Conservation (phyloP, 2,888 invertebrate genomes). For the Spialia ferax region DNA sequence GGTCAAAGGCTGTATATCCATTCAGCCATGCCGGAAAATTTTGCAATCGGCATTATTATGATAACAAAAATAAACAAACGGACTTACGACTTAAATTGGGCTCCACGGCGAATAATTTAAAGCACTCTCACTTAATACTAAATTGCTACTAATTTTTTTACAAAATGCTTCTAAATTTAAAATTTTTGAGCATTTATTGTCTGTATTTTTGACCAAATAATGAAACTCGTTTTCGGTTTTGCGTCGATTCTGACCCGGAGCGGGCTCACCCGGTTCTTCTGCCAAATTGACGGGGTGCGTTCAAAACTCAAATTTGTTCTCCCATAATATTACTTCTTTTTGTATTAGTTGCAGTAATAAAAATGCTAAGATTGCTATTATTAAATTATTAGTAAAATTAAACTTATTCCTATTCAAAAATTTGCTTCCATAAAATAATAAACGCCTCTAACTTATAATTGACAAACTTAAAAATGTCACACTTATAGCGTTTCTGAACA, state of each 20-base stretch:
- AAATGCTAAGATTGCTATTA: too few relatives aligned
- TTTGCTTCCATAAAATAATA: too few relatives aligned
- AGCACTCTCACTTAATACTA: conserved; percentile 15
- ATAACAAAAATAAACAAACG: conserved; percentile 50
- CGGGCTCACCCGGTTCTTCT: conserved; percentile 18
- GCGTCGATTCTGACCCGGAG: conserved; percentile 11
- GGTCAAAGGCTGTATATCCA: background rate
- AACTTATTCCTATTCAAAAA: too few relatives aligned
- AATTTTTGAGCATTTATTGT: background rate
- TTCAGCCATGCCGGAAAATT: conserved; percentile 23
- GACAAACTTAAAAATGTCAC: too few relatives aligned
- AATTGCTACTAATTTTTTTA: background rate
- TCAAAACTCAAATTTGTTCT: background rate
- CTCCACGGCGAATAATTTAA: conserved; percentile 65
- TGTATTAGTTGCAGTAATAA: too few relatives aligned
- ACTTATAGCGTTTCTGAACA: too few relatives aligned
- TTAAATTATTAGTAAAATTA: too few relatives aligned
- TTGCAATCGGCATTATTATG: conserved; percentile 10
- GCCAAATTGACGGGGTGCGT: conserved; percentile 15
- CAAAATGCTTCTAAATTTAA: conserved; percentile 6
- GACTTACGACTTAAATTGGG: conserved; percentile 68
- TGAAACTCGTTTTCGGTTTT: conserved; percentile 14
- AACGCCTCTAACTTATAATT: too few relatives aligned
- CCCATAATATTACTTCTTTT: too few relatives aligned
- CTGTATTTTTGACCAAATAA: background rate